These are phyloP conservation scores for Peromyscus maniculatus DNA, from an alignment of 2,113 vertebrate species.

Conservation along the genomic window DNA sequence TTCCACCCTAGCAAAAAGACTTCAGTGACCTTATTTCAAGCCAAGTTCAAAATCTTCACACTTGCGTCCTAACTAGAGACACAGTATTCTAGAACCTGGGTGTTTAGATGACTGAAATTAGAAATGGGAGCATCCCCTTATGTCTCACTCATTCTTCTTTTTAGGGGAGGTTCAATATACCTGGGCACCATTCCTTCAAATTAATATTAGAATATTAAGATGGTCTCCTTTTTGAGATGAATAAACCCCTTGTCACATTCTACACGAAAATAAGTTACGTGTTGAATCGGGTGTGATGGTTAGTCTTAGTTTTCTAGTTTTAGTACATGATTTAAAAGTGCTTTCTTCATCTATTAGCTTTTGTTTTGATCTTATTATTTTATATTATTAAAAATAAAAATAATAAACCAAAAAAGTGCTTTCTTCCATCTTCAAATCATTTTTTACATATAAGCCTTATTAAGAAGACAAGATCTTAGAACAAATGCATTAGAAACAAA, in stretches of 20 bases:
- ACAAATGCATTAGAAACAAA: constrained; percentile 5
- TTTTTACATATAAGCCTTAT: not conserved
- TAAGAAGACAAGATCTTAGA: not conserved
- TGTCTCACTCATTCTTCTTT: not conserved
- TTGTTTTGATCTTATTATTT: no score
- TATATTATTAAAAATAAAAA: no score
- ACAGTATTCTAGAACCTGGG: not conserved
- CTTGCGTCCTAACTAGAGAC: not conserved
- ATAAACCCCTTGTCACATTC: not conserved
- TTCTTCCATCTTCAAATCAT: not conserved
- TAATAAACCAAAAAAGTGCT: not conserved
- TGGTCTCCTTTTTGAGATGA: not conserved
- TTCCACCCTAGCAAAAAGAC: not conserved
- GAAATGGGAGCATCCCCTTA: not conserved
- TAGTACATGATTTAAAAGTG: not conserved
- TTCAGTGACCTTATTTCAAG: constrained; percentile 37
- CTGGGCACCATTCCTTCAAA: constrained; percentile 9
- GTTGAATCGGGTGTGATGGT: not conserved
- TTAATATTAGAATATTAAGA: not conserved
- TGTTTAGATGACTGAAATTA: not conserved
- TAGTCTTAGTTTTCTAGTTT: not conserved
- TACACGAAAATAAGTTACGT: not conserved
- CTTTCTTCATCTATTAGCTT: no score
- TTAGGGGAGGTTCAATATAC: not conserved
- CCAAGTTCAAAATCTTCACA: constrained; percentile 38